phyloP scores from a whole-genome alignment of 2,888 invertebrate genomes.

The Eurytoma adleriae region DNA sequence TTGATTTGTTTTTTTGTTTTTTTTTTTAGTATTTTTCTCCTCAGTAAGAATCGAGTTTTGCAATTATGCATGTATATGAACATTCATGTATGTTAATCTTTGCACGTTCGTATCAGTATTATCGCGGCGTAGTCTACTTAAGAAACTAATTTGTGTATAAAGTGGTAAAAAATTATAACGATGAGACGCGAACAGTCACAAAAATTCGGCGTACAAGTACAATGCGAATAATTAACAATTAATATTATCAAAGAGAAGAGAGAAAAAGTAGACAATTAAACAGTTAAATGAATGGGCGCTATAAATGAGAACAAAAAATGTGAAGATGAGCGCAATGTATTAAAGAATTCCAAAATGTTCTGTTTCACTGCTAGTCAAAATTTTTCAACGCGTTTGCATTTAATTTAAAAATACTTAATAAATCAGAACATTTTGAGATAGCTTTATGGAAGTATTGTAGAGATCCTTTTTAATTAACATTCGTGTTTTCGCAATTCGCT shows the following conservation, averaged over 20 bases:
- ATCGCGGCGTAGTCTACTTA: conserved; percentile 44
- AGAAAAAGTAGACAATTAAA: not conserved
- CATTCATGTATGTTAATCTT: conserved; percentile 26
- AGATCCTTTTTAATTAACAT: conserved; percentile 21
- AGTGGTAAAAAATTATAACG: conserved; percentile 49
- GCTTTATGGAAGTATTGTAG: conserved; percentile 21
- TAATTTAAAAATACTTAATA: conserved; percentile 17
- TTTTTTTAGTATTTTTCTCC: conserved; percentile 60
- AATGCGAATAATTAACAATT: conserved; percentile 30
- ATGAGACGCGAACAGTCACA: conserved; percentile 34
- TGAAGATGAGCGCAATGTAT: conserved; percentile 23
- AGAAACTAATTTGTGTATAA: conserved; percentile 47
- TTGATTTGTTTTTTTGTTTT: conserved; percentile 29
- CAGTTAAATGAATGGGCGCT: not conserved
- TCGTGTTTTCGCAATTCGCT: conserved; percentile 18
- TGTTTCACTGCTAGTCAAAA: conserved; percentile 27
- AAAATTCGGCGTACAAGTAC: conserved; percentile 40
- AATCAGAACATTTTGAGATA: conserved; percentile 35
- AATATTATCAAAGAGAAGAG: conserved; percentile 37
- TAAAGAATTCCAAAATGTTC: conserved; percentile 26
- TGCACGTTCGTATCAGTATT: conserved; percentile 31
- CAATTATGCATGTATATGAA: conserved; percentile 23
- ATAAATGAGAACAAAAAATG: conserved; percentile 19
- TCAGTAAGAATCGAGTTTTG: conserved; percentile 49
- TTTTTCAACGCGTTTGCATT: conserved; percentile 30